Evolutionary conservation across 2,888 invertebrate species (phyloP).

Genomic region (Lasioglossum leucozonium): DNA sequence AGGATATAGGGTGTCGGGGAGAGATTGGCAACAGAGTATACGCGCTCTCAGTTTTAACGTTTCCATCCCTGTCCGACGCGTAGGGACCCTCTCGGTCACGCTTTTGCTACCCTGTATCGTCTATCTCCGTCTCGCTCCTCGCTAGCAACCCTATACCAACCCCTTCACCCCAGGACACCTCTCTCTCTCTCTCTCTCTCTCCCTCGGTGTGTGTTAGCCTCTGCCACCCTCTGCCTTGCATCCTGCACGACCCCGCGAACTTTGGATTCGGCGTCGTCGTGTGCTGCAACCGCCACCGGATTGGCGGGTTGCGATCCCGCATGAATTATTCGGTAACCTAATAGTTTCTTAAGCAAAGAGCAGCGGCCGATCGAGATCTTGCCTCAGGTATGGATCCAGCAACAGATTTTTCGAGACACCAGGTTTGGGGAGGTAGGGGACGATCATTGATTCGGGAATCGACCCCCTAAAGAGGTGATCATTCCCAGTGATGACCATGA

Average conservation of each 20-base stretch:
- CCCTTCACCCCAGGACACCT: neutral
- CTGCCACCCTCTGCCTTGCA: slow-evolving; percentile 53
- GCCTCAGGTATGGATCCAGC: slow-evolving; percentile 25
- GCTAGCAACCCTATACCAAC: slow-evolving; percentile 15
- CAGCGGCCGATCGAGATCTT: slow-evolving; percentile 61
- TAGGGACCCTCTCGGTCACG: neutral
- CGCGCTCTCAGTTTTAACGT: slow-evolving; percentile 65
- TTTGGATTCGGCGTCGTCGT: slow-evolving; percentile 66
- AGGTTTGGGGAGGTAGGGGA: neutral
- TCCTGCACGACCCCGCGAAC: slow-evolving; percentile 64
- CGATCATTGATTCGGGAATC: neutral
- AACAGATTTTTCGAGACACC: neutral
- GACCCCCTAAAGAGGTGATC: neutral
- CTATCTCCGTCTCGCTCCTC: slow-evolving; percentile 17
- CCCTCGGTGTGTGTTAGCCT: slow-evolving; percentile 16
- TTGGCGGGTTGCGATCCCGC: slow-evolving; percentile 70
- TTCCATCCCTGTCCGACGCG: slow-evolving; percentile 24
- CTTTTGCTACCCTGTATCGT: neutral
- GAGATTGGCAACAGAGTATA: slow-evolving; percentile 77
- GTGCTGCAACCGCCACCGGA: slow-evolving; percentile 60
- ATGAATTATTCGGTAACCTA: slow-evolving; percentile 75
- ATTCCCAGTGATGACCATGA: too few relatives aligned
- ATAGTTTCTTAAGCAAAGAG: slow-evolving; percentile 74
- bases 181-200: too few relatives aligned
- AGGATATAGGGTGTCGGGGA: slow-evolving; percentile 75